Conservation (phyloP, 2,113 vertebrate species). For the Helogale parvula region DNA sequence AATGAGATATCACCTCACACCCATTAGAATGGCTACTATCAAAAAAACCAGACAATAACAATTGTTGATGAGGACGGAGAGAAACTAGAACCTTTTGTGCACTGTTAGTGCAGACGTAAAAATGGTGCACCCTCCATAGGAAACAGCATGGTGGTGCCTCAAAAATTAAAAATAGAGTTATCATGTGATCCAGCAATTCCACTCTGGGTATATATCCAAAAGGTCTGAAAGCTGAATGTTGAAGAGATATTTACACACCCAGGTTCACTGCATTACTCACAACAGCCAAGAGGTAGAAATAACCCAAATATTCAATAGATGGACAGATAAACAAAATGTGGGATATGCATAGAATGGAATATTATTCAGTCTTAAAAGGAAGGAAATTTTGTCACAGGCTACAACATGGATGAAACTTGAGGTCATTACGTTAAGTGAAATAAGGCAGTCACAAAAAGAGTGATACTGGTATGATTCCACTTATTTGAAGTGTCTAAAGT, state of each 20-base stretch:
- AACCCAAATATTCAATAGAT: background rate
- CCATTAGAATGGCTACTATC: background rate
- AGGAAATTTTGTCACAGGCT: background rate
- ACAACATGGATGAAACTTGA: background rate
- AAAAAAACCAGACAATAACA: background rate
- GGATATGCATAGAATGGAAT: background rate
- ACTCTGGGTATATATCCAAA: background rate
- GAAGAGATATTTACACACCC: background rate
- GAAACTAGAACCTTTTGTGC: background rate
- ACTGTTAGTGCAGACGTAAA: background rate
- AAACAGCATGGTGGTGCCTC: background rate
- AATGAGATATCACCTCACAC: background rate
- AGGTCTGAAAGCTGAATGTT: background rate
- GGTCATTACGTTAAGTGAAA: background rate
- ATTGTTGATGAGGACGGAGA: background rate
- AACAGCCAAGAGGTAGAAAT: background rate
- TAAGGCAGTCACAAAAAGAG: background rate
- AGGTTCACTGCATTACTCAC: background rate
- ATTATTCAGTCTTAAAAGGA: background rate
- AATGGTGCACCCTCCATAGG: background rate
- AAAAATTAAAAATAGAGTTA: background rate
- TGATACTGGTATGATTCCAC: background rate
- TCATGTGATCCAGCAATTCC: too few relatives aligned
- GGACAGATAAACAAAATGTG: background rate
- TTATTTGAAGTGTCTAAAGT: background rate